Conservation (phyloP, 2,888 invertebrate genomes). For the Alviniconcha strummeri region DNA sequence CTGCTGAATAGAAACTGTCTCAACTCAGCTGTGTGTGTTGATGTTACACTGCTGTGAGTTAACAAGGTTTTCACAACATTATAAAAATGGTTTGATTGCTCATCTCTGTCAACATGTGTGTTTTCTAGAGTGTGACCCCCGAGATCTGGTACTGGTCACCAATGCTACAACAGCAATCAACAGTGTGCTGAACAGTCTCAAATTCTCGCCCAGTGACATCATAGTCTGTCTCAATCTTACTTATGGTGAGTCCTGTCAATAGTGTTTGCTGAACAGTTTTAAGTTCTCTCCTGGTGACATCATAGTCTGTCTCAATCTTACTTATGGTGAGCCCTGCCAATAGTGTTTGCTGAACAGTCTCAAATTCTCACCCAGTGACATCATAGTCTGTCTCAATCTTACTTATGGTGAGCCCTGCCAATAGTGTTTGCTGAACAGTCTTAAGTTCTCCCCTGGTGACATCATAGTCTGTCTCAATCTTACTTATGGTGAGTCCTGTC, state of each 20-base stretch:
- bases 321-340: conserved; percentile 58
- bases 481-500: conserved; percentile 60
- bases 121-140: conserved; percentile 60
- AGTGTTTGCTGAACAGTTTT: conserved; percentile 49
- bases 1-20: no score
- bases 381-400: conserved; percentile 60
- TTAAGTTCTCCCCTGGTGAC: conserved; percentile 55
- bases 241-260: conserved; percentile 65
- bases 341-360: conserved; percentile 57
- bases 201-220: conserved; percentile 52
- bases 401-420: conserved; percentile 59
- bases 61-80: no score
- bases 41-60: no score
- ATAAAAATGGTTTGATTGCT: no score
- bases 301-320: conserved; percentile 57
- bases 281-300: conserved; percentile 52
- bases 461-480: conserved; percentile 55
- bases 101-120: not conserved
- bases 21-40: no score
- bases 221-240: conserved; percentile 59
- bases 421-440: conserved; percentile 45
- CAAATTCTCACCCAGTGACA: conserved; percentile 53
- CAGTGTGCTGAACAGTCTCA: conserved; percentile 60
- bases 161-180: conserved; percentile 69
- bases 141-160: conserved; percentile 63